These are phyloP conservation scores for Sycophaga agraensis DNA, from an alignment of 1,140 invertebrate species.

Conservation along the genomic window DNA sequence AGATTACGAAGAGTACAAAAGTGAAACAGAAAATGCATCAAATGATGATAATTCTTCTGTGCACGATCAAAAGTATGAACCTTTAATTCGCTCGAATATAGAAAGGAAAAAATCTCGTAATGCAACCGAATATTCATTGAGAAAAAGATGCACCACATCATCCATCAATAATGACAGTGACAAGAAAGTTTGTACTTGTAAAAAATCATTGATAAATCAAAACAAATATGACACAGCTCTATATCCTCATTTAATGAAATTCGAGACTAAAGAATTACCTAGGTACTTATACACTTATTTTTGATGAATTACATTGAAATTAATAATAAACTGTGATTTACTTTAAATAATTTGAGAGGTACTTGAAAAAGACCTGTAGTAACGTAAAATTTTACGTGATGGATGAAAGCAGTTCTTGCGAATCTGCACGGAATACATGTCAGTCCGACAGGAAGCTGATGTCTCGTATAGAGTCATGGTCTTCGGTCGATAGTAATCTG, in stretches of 20 bases:
- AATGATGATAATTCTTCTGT: slow-evolving; percentile 3
- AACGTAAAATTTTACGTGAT: slow-evolving; percentile 10
- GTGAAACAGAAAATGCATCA: neutral
- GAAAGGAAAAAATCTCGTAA: neutral
- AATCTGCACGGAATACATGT: no score
- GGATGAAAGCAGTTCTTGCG: neutral
- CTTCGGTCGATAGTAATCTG: slow-evolving; percentile 13
- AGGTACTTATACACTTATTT: neutral
- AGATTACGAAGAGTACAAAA: no score
- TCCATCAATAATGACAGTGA: neutral
- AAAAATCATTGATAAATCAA: neutral
- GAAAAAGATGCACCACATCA: neutral
- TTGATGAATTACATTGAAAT: neutral
- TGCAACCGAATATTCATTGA: neutral
- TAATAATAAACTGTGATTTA: neutral
- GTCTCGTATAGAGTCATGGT: neutral
- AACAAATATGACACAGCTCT: neutral
- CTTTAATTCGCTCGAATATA: neutral
- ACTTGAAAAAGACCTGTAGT: neutral
- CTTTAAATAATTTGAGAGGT: neutral
- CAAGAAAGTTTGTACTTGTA: neutral
- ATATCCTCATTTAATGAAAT: neutral
- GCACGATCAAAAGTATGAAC: neutral
- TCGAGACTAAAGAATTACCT: neutral
- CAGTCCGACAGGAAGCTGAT: no score